A percentile compares a stretch with the other conserved stretches of the same genome.
These are phyloP conservation scores for Corvus hawaiiensis DNA, from an alignment of 2,113 vertebrate species.

Conservation along the genomic window DNA sequence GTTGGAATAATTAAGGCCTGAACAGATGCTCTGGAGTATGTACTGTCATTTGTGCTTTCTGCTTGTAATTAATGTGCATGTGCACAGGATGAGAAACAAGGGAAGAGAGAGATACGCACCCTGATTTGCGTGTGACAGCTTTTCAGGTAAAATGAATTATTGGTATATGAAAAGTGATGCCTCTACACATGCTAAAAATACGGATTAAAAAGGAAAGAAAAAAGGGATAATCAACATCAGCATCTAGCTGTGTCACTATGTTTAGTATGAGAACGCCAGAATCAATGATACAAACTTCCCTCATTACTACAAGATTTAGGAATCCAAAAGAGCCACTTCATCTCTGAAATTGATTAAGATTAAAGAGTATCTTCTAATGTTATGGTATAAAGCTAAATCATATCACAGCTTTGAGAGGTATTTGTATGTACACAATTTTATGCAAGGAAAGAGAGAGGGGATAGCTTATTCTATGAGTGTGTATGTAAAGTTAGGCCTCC, in stretches of 20 bases:
- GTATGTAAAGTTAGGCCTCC: background rate
- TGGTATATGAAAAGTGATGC: background rate
- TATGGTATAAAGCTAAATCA: background rate
- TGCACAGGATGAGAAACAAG: background rate
- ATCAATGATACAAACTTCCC: background rate
- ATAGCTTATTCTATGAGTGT: background rate
- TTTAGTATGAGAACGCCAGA: background rate
- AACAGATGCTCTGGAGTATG: slow-evolving; percentile 68
- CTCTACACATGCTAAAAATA: background rate
- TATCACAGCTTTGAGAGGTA: background rate
- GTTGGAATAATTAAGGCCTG: slow-evolving; percentile 71
- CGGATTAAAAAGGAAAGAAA: background rate
- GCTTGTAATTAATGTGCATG: slow-evolving; percentile 45
- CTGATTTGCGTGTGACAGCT: background rate
- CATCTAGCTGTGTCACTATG: background rate
- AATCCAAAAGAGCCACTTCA: background rate
- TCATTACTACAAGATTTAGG: background rate
- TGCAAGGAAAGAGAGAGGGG: background rate
- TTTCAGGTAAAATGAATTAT: slow-evolving; percentile 1
- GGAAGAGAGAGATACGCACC: background rate
- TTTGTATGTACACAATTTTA: background rate
- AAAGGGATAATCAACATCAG: background rate
- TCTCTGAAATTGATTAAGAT: background rate
- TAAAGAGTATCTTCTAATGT: background rate
- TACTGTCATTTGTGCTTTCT: slow-evolving; percentile 53